Evolutionary conservation across 1,140 invertebrate species (phyloP), one percentile per base, ranked within the genome.

Genomic region (Scaptomyza graminum): DNA sequence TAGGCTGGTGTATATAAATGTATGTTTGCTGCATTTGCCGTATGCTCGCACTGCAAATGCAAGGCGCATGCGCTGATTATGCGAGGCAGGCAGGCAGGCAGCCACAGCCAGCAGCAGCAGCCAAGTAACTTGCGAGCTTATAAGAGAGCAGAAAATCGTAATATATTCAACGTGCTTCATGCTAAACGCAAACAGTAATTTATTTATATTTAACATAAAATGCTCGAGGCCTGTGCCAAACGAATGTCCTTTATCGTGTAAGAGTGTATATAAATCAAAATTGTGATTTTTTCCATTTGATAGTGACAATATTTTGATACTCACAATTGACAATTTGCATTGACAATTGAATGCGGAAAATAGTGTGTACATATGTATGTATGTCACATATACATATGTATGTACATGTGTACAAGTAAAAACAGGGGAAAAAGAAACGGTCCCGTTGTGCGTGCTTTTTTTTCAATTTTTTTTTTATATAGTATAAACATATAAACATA

Each of bases 131-230:
- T 50, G 64, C 65, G 64, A 68, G 56, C 70, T 73, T 68, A 68
- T 61, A 61, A 56, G 63, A 72, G 72, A 74, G 69, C 76, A 75
- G 62, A 79, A 80, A 80, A 73, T 47, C 77, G 76, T 79, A 76
- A 80, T 79, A 80, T 71, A 79, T 69, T 60, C 72, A 81, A 76
- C 77, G 79, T 81, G 79, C 72, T 70, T 56, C 54, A 70, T 68
- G 66, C 65, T 41, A 37, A 61, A 67, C 70, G 56, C 56, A 55
- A 68, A 57, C 49, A 63, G 55, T 64, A 78, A 71, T 78, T 75
- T 79, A 79, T 67, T 79, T 75, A 75, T 75, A 74, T 64, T 75
- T 59, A 79, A 64, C 70, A 83, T 63, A 71, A 83, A 79, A 74
- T 83, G 69, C 79, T 57, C 51, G 47, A 78, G 79, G 73, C 68